These are phyloP conservation scores for Platerodrilus igneus DNA, from an alignment of 2,888 invertebrate genomes.

Conservation along the genomic window DNA sequence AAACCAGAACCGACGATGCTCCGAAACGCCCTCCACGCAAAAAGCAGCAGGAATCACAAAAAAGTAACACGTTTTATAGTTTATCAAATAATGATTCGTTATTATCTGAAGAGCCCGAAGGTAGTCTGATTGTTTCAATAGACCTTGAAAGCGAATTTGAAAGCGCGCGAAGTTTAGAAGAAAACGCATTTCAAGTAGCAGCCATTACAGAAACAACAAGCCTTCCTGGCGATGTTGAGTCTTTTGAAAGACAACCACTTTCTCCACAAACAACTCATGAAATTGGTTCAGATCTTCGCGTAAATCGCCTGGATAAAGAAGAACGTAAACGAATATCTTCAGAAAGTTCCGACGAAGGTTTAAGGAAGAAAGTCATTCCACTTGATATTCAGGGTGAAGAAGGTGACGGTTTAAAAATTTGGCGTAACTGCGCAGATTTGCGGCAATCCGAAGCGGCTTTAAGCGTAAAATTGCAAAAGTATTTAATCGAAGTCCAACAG, in stretches of 20 bases:
- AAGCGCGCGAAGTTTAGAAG: slow-evolving; percentile 58
- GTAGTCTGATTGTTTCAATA: slow-evolving; percentile 48
- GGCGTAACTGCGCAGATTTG: slow-evolving; percentile 48
- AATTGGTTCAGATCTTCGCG: slow-evolving; percentile 46
- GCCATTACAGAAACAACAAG: slow-evolving; percentile 47
- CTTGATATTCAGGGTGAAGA: slow-evolving; percentile 56
- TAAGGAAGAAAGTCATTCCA: slow-evolving; percentile 43
- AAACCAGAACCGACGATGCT: slow-evolving; percentile 53
- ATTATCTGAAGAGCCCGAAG: slow-evolving; percentile 53
- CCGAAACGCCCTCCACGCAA: slow-evolving; percentile 59
- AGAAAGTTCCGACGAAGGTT: slow-evolving; percentile 50
- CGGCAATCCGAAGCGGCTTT: slow-evolving; percentile 38
- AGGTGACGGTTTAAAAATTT: slow-evolving; percentile 54
- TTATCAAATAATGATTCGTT: slow-evolving; percentile 58
- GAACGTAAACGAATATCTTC: slow-evolving; percentile 41
- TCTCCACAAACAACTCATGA: slow-evolving; percentile 47
- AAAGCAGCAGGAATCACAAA: slow-evolving; percentile 62
- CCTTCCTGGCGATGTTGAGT: slow-evolving; percentile 40
- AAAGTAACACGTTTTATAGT: slow-evolving; percentile 59
- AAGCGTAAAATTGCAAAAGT: slow-evolving; percentile 39
- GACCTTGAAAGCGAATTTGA: slow-evolving; percentile 62
- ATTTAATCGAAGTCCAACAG: slow-evolving; percentile 51
- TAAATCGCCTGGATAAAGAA: slow-evolving; percentile 46
- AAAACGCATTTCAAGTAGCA: slow-evolving; percentile 43
- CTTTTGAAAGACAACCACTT: slow-evolving; percentile 33